A percentile compares a stretch with the other conserved stretches of the same genome.
Evolutionary conservation across 2,113 vertebrate genomes (phyloP).

Genomic region (Alces alces): DNA sequence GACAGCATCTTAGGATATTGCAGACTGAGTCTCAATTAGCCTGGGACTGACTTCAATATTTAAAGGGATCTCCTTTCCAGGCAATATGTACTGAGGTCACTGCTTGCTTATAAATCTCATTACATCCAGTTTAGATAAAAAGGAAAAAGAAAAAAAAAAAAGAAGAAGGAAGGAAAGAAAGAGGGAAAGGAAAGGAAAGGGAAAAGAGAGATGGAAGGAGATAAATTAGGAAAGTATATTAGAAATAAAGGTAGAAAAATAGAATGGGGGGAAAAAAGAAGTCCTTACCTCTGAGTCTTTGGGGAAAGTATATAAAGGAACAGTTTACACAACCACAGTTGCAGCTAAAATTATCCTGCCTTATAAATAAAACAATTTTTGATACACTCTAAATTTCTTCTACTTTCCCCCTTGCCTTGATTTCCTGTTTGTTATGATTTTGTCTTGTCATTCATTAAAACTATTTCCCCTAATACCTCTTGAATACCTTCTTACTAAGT

Average conservation of each 20-base stretch:
- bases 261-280: not conserved
- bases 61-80: not conserved
- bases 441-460: not conserved
- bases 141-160: fast-evolving
- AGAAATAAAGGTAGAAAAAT: too few species aligned
- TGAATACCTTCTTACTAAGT: not conserved
- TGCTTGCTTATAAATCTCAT: not conserved
- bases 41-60: not conserved
- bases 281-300: not conserved
- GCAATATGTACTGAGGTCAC: not conserved
- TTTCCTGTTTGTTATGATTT: not conserved
- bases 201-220: not conserved
- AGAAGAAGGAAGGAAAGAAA: not conserved
- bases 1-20: not conserved
- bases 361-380: not conserved
- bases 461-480: not conserved
- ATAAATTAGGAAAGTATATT: not conserved
- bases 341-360: not conserved
- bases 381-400: not conserved
- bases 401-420: not conserved
- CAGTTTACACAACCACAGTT: not conserved
- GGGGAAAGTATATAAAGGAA: not conserved
- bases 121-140: not conserved
- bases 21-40: not conserved
- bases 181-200: not conserved